Evolutionary conservation across 2,888 invertebrate species (phyloP).

Genomic region (Dione vanillae): DNA sequence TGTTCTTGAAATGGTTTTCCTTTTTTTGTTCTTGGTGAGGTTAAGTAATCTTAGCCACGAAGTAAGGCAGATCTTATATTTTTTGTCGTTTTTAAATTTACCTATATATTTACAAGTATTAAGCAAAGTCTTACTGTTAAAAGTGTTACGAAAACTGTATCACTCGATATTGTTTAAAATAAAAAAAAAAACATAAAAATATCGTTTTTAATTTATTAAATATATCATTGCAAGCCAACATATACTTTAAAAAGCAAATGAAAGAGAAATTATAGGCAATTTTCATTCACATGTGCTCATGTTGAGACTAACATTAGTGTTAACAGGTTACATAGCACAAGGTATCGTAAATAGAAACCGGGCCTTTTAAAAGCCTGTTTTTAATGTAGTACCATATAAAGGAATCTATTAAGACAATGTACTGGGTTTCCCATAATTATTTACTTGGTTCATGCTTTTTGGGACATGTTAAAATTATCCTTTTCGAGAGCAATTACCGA

Average conservation of each 20-base stretch:
- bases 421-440: background rate
- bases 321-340: conserved; percentile 25
- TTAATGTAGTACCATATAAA: conserved; percentile 30
- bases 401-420: conserved; percentile 18
- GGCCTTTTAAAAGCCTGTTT: conserved; percentile 33
- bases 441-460: background rate
- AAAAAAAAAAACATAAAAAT: no score
- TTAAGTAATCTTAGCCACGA: conserved; percentile 16
- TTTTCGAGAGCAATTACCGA: background rate
- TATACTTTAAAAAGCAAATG: background rate
- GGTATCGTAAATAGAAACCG: conserved; percentile 33
- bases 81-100: conserved; percentile 1
- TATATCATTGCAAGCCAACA: background rate
- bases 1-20: conserved; percentile 21
- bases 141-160: background rate
- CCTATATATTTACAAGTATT: background rate
- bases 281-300: background rate
- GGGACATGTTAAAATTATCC: conserved; percentile 13
- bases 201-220: no score
- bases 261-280: background rate
- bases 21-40: conserved; percentile 22
- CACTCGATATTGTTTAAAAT: no score
- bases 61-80: conserved; percentile 4
- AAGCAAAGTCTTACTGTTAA: no score
- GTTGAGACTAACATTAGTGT: conserved; percentile 8